Percentiles rank a stretch among this genome's conserved stretches.
phyloP scores from a whole-genome alignment of 2,888 invertebrate species.

The Choreutis nemorana region DNA sequence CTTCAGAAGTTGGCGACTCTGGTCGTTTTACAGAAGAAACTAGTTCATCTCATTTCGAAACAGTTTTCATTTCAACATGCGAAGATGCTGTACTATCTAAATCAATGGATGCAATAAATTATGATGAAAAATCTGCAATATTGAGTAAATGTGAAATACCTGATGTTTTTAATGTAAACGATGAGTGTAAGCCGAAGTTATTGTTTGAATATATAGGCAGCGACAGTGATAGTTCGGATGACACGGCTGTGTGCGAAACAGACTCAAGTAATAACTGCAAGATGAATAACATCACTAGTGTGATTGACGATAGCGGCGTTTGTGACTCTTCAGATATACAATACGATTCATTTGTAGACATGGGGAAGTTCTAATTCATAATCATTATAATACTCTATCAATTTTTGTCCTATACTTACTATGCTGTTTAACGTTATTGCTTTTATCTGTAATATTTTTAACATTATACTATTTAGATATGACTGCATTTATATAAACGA shows the following conservation, averaged over 20 bases:
- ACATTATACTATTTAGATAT: no score
- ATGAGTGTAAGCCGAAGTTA: slow-evolving; percentile 13
- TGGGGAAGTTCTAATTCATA: slow-evolving; percentile 52
- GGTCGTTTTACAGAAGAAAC: slow-evolving; percentile 53
- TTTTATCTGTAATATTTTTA: slow-evolving; percentile 6
- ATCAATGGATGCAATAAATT: slow-evolving; percentile 39
- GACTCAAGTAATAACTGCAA: slow-evolving; percentile 17
- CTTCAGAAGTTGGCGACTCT: slow-evolving; percentile 46
- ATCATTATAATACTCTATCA: slow-evolving; percentile 10
- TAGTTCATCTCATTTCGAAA: slow-evolving; percentile 38
- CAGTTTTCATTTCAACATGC: slow-evolving; percentile 24
- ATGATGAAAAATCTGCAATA: slow-evolving; percentile 25
- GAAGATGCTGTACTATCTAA: slow-evolving; percentile 51
- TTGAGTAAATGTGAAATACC: slow-evolving; percentile 17
- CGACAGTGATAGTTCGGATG: slow-evolving; percentile 43
- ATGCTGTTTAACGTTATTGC: slow-evolving; percentile 15
- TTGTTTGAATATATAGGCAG: slow-evolving; percentile 48
- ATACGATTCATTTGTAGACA: slow-evolving; percentile 61
- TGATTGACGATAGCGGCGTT: slow-evolving; percentile 29
- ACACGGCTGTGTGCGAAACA: slow-evolving; percentile 42
- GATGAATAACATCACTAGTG: slow-evolving; percentile 15
- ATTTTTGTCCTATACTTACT: slow-evolving; percentile 9
- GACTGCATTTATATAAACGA: no score
- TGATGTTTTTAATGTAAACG: slow-evolving; percentile 15
- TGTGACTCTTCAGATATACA: slow-evolving; percentile 50